Base-by-base conservation (phyloP, 2,113 vertebrate species). In the Nymphicus hollandicus region DNA sequence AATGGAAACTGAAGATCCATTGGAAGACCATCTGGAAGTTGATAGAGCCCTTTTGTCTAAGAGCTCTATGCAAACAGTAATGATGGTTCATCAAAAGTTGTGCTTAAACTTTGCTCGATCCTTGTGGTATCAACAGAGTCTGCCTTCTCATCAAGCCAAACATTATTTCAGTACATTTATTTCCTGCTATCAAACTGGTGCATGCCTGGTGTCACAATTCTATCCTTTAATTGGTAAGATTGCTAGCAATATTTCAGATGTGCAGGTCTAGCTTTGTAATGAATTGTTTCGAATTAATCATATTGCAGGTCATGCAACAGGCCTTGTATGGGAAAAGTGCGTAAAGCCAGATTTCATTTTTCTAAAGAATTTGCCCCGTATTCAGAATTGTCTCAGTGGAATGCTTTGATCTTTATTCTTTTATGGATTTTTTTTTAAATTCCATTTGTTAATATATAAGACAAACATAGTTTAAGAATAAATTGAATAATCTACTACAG, bases 131-230 rank as follows among this genome's bases (percentile, higher is more conserved):
- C 98, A 97, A 15, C 96, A 98, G 93, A 91, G 52, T 33, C 29
- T 92, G 9, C 98, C 98, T 20, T 80, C 97, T 86, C 97, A 98
- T 86, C 97, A 97, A 91, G 90, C 97, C 86, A 98, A 98, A 88
- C 98, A 99, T 84, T 98, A 98, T 81, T 96, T 99, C 91, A 98
- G 85, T 50, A 94, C 98, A 28, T 98, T 99, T 97, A 77, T 99
- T 53, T 98, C 98, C n/a, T 99, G 99, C 97, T 99, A 99, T 96
- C 99, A 99, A 97, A 99, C 99, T n/a, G 98, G 98, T 28, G 98
- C 98, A 29, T 98, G 98, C 44, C 76, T 99, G 81, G 98, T 99
- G 74, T 97, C 98, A 35, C 98, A 96, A 43, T 99, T 99, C 95
- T 99, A 99, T 95, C 98, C 99, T 66, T 96, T 99, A 49, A 98